Percentiles rank a stretch among this genome's conserved stretches.
phyloP scores from a whole-genome alignment of 2,888 invertebrate species.

The Sipha maydis region DNA sequence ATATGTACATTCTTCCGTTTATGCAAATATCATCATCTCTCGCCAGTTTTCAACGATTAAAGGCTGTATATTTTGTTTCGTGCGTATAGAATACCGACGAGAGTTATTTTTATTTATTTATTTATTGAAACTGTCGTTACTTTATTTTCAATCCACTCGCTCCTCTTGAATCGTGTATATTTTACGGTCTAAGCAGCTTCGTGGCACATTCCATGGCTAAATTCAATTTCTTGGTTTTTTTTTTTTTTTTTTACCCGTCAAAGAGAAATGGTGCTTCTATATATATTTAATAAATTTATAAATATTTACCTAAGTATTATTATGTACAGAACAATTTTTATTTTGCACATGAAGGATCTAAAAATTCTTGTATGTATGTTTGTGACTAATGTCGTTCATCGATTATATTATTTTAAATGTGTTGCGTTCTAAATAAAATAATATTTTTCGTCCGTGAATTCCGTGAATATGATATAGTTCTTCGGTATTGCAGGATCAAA shows the following conservation, averaged over 20 bases:
- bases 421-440: too few relatives aligned
- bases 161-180: neutral
- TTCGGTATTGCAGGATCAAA: too few relatives aligned
- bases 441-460: too few relatives aligned
- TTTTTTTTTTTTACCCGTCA: constrained; percentile 4
- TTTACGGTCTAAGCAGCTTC: neutral
- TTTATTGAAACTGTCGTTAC: too few relatives aligned
- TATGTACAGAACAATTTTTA: too few relatives aligned
- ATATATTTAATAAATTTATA: neutral
- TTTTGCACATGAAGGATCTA: too few relatives aligned
- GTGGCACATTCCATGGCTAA: neutral
- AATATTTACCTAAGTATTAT: too few relatives aligned
- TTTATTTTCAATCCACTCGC: neutral
- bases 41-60: neutral
- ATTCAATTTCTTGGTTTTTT: neutral
- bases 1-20: neutral
- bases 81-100: neutral
- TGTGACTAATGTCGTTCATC: too few relatives aligned
- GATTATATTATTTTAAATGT: too few relatives aligned
- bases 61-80: neutral
- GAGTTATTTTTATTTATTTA: neutral
- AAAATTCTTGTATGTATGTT: too few relatives aligned
- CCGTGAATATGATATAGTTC: too few relatives aligned
- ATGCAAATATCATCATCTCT: neutral
- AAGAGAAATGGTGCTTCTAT: neutral